Percentiles rank a stretch among this genome's conserved stretches.
These are phyloP conservation scores for Kryptopterus vitreolus DNA, from an alignment of 2,797 vertebrate species.

Conservation along the genomic window DNA sequence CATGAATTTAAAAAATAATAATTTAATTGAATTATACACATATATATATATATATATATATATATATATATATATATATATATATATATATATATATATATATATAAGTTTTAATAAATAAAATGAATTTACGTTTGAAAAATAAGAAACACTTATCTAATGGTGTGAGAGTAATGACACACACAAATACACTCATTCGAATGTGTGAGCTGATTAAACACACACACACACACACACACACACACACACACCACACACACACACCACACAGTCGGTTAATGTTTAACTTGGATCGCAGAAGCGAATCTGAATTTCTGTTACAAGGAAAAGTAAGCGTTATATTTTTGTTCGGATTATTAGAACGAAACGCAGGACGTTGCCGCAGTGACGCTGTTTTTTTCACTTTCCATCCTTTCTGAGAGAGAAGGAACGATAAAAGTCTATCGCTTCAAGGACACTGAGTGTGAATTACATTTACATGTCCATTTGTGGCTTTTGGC, in stretches of 20 bases:
- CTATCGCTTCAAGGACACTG: background rate
- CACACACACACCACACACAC: background rate
- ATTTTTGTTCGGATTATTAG: too few relatives aligned
- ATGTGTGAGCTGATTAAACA: slow-evolving; percentile 34
- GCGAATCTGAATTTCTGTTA: slow-evolving; percentile 14
- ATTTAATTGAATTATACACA: too few relatives aligned
- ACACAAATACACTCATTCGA: slow-evolving; percentile 14
- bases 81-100: too few relatives aligned
- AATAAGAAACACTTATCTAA: slow-evolving; percentile 29
- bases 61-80: too few relatives aligned
- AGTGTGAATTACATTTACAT: too few relatives aligned
- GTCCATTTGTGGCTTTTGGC: too few relatives aligned
- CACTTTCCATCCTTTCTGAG: background rate
- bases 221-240: slow-evolving; percentile 11
- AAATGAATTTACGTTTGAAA: background rate
- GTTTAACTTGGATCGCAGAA: slow-evolving; percentile 26
- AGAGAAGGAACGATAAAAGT: background rate
- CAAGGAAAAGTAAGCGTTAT: background rate
- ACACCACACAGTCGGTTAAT: slow-evolving; percentile 9
- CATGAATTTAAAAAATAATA: too few relatives aligned
- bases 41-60: too few relatives aligned
- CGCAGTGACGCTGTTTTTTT: background rate
- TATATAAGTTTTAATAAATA: too few relatives aligned
- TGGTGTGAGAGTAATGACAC: background rate
- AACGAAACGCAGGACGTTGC: too few relatives aligned